Base-by-base conservation (phyloP, 2,113 vertebrate genomes). In the Spermophilus dauricus region DNA sequence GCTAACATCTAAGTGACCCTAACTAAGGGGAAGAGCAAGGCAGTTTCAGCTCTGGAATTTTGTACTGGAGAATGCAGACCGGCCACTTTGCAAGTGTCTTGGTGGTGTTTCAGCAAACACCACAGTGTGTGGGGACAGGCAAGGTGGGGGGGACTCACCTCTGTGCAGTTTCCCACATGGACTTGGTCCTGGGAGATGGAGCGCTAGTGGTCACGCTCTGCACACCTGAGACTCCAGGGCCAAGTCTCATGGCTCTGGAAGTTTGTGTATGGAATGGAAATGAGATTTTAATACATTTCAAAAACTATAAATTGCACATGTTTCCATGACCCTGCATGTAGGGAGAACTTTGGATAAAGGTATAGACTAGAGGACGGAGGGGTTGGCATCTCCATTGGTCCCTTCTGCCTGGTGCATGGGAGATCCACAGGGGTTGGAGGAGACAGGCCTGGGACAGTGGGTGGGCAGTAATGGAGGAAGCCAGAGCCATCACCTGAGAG, bases 81-180 rank as follows among this genome's bases (percentile, higher is more conserved):
- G 32, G 20, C n/a, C 61, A 8, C 37, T 37, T 37, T 37, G 37
- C 1, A 1, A 56, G 53, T 13, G 4, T 45, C 85, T 90, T 51
- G 11, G 14, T 37, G 78, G 11, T 18, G 17, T 34, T 96, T 78
- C 42, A 56, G 22, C 42, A 26, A 2, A 14, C 58, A 51, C 58
- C 24, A 7, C 8, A 8, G 75, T 18, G 5, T 9, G 18, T 9
- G 16, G 72, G 65, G 30, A 78, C 2, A 14, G 45, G 26, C 42
- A 6, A 7, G 67, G 34, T 82, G 48, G 48, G 51, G 14, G 53
- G 42, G 28, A 32, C 9, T 86, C 88, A 32, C 24, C 73, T 48
- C 37, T 0, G 3, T 13, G 0, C 26, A 34, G 28, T 32, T 73
- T 34, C n/a, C 45, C 34, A 32, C 0, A 0, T 83, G 48, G 18